Base-by-base conservation (phyloP, 1,140 invertebrate genomes). In the Meloidogyne floridensis region DNA sequence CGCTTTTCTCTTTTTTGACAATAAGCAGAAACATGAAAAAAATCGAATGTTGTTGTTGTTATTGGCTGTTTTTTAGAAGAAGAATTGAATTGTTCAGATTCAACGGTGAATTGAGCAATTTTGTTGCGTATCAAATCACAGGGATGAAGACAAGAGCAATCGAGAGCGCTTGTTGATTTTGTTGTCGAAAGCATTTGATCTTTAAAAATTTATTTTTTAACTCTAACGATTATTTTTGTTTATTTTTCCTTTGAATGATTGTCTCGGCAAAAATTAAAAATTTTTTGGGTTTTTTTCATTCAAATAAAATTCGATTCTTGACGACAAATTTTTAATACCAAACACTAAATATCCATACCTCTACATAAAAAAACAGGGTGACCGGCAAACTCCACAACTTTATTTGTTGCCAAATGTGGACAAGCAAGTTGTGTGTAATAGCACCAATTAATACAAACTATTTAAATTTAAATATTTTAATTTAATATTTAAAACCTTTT, bases 371-470 rank as follows among this genome's bases (percentile, higher is more conserved):
- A 89, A 10, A 84, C 82, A 6, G 88, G 88, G 81, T 89, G 88
- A 0, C 88, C 88, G 59, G 86, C 88, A 76, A 90, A 89, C 73
- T 90, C 89, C 18, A 85, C 86, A 43, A 89, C 83, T 81, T 84
- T 86, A 42, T 75, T 84, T 6, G 88, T 84, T 9, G 88, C 89
- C 5, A 89, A 72, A 86, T 89, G 89, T 18, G 88, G 88, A 82
- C 88, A 89, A 6, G 88, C 88, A 32, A 89, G 80, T 81, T 89
- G 88, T 5, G 88, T 87, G 70, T 90, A 89, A 76, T 87, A 90
- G 77, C 88, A 89, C 88, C 88, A 89, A 69, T 90, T 90, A 74
- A 90, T 90, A 73, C 88, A 89, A 3, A 88, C 77, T 79, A 43
- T 71, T 71, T 3, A 9, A 79, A 32, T 18, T 9, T 47, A 43